Base-by-base conservation (phyloP, 2,888 invertebrate species). In the Keiferia lycopersicella region DNA sequence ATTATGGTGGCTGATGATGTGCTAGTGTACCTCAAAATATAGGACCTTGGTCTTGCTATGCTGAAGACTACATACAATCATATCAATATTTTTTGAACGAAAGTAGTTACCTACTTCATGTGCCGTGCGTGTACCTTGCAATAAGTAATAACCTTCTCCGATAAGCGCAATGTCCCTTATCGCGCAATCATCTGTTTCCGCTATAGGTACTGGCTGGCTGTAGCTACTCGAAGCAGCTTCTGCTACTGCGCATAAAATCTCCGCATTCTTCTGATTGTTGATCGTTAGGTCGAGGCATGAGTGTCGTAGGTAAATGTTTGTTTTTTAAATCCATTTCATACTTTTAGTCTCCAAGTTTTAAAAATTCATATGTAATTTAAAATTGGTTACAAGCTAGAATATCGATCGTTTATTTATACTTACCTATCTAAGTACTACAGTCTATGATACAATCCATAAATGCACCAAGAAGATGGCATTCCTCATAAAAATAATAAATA, bases 161-260 rank as follows among this genome's bases (percentile, higher is more conserved):
- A 56, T 26, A n/a, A n/a, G 56, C 26, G 22, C 22, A 56, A 56
- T 34, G 30, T 34, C n/a, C n/a, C 30, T 56, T 56, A 56, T 56
- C 56, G 30, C 22, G 30, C 26, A 14, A 51, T 51, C 51, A 51
- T 22, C 56, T 8, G 56, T 56, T 26, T 56, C 56, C 56, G 56
- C 56, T 30, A 1, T 30, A 14, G 51, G 45, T 7, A 22, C 20
- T 53, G 51, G 22, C 22, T 53, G 51, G 20, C 22, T 30, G 30
- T 6, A 4, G 6, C 8, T 34, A 1, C 34, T 1, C 34, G 8
- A 8, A 8, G 26, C 56, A 56, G 22, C 22, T 10, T 56, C 56
- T 30, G 7, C 56, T 53, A 26, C 53, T 30, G 56, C 56, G 30
- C 56, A 30, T 22, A 11, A 30, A 26, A 56, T 56, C 56, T n/a